These are phyloP conservation scores for Apotomis turbidana DNA, from an alignment of 2,888 invertebrate genomes.

Conservation along the genomic window DNA sequence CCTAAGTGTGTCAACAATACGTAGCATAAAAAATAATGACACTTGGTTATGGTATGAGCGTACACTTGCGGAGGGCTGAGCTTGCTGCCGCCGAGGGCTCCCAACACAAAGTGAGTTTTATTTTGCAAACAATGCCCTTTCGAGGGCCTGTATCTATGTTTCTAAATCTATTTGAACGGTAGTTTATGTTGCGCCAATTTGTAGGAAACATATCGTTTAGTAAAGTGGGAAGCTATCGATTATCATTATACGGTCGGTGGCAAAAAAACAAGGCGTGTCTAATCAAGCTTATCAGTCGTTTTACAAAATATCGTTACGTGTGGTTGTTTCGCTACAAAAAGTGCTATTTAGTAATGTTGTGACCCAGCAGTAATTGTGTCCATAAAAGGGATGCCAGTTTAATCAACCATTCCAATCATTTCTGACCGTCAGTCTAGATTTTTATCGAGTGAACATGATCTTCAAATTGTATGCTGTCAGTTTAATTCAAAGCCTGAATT, in stretches of 20 bases:
- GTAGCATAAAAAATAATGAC: not conserved
- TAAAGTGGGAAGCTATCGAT: slow-evolving; percentile 17
- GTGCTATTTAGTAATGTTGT: not conserved
- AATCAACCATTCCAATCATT: too few species aligned
- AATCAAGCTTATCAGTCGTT: slow-evolving; percentile 10
- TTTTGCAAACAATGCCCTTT: slow-evolving; percentile 41
- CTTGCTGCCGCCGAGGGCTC: not conserved
- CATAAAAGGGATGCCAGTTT: too few species aligned
- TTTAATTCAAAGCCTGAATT: too few species aligned
- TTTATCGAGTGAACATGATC: too few species aligned
- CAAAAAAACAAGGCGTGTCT: slow-evolving; percentile 16
- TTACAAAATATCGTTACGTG: slow-evolving; percentile 1
- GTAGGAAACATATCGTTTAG: slow-evolving; percentile 9
- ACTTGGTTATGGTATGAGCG: not conserved
- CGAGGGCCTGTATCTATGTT: slow-evolving; percentile 35
- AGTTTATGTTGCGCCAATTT: not conserved
- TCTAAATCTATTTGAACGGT: slow-evolving; percentile 13
- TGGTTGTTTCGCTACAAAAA: slow-evolving; percentile 3
- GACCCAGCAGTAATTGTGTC: too few species aligned
- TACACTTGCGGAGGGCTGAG: not conserved
- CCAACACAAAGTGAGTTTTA: slow-evolving; percentile 47
- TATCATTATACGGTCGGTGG: not conserved
- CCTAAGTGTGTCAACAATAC: too few species aligned
- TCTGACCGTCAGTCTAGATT: too few species aligned
- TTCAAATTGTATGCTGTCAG: too few species aligned